phyloP scores from a whole-genome alignment of 2,113 vertebrate genomes.

The Poeciliopsis turrubarensis region DNA sequence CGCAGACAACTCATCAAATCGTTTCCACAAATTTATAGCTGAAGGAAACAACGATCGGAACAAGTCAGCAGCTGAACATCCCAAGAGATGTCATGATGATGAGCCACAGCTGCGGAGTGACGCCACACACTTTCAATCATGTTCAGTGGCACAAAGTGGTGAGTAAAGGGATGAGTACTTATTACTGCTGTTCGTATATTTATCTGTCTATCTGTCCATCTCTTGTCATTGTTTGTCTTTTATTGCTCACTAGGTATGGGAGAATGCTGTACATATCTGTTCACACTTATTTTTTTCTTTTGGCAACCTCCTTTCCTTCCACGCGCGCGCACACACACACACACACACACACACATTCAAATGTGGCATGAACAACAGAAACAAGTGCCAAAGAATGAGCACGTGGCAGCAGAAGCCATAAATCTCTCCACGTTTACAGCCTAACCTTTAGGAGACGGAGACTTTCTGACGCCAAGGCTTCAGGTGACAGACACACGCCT shows the following conservation, averaged over 20 bases:
- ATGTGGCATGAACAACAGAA: constrained; percentile 39
- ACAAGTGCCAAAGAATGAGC: constrained; percentile 65
- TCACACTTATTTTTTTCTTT: constrained; percentile 8
- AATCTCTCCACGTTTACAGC: constrained; percentile 72
- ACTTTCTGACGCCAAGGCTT: constrained; percentile 75
- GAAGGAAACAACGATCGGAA: neutral
- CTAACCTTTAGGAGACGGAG: constrained; percentile 72
- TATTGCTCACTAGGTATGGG: constrained; percentile 26
- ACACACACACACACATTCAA: constrained; percentile 18
- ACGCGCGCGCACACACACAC: neutral
- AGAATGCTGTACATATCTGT: constrained; percentile 20
- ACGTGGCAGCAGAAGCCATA: constrained; percentile 58
- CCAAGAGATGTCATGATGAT: constrained; percentile 2
- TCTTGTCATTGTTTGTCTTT: constrained; percentile 18
- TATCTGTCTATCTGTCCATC: constrained; percentile 5
- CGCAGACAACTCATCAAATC: neutral
- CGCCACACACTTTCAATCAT: constrained; percentile 29
- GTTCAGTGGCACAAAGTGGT: constrained; percentile 15
- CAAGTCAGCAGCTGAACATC: neutral
- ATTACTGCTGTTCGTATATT: constrained; percentile 15
- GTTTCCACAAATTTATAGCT: neutral
- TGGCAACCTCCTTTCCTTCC: constrained; percentile 29
- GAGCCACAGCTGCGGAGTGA: constrained; percentile 19
- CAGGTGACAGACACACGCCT: constrained; percentile 63
- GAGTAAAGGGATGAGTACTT: constrained; percentile 16